A percentile compares a stretch with the other conserved stretches of the same genome.
phyloP scores from a whole-genome alignment of 2,888 invertebrate genomes.

The Rhagonycha fulva region DNA sequence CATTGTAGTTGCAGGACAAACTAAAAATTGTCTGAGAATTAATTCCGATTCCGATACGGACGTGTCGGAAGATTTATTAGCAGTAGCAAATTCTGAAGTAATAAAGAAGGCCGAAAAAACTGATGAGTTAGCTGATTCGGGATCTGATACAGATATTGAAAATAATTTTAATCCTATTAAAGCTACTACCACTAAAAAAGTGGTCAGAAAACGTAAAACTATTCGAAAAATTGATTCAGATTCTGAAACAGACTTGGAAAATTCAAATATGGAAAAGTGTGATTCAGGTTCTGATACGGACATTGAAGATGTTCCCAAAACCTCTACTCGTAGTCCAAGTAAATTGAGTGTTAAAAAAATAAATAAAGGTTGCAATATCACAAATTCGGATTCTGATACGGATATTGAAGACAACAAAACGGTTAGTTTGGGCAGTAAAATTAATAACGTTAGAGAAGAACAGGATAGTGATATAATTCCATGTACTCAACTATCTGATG shows the following conservation, averaged over 20 bases:
- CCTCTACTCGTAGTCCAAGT: background rate
- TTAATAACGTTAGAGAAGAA: background rate
- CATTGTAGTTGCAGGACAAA: background rate
- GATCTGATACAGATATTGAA: background rate
- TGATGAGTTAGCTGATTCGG: background rate
- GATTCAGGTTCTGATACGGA: slow-evolving; percentile 38
- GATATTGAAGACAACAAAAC: slow-evolving; percentile 5
- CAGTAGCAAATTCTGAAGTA: background rate
- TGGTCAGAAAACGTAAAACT: background rate
- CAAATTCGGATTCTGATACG: slow-evolving; percentile 11
- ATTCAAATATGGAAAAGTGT: slow-evolving; percentile 10
- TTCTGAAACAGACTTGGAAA: slow-evolving; percentile 23
- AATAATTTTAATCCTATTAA: slow-evolving; percentile 12
- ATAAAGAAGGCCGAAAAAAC: background rate
- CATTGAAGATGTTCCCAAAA: slow-evolving; percentile 25
- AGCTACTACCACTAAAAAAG: background rate
- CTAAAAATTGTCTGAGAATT: background rate
- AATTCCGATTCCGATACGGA: slow-evolving; percentile 26
- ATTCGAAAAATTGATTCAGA: slow-evolving; percentile 10
- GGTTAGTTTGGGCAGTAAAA: background rate
- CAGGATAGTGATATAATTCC: slow-evolving; percentile 16
- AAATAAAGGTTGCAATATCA: background rate
- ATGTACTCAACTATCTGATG: slow-evolving; percentile 7
- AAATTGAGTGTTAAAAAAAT: background rate
- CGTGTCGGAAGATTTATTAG: background rate